Conservation (phyloP, 2,797 vertebrate species). For the Acanthis flammea region DNA sequence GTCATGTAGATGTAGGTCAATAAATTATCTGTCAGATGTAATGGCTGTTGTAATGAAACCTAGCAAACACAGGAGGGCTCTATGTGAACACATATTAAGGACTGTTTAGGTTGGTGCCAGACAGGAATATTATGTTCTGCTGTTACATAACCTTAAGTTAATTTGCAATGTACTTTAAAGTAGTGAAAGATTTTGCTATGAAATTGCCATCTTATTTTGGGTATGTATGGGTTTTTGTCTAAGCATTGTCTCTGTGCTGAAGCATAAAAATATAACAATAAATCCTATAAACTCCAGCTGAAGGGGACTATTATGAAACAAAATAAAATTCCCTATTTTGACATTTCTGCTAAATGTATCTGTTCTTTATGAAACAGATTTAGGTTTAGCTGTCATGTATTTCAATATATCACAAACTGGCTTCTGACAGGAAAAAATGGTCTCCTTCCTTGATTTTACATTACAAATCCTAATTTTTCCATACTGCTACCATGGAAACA, state of each 20-base stretch:
- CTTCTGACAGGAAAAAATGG: not conserved
- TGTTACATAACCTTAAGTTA: not conserved
- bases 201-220: not conserved
- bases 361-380: not conserved
- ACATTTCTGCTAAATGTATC: not conserved
- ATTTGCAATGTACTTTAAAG: not conserved
- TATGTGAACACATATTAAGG: not conserved
- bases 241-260: not conserved
- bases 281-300: not conserved
- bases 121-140: not conserved
- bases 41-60: not conserved
- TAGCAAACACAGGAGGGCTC: constrained; percentile 57
- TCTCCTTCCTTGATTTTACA: not conserved
- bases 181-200: not conserved
- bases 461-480: not conserved
- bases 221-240: not conserved
- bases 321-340: not conserved
- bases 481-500: constrained; percentile 49
- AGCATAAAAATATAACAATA: not conserved
- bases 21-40: not conserved
- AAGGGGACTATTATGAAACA: not conserved
- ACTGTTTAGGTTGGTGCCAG: not conserved
- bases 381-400: not conserved
- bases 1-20: not conserved
- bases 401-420: not conserved